Conservation (phyloP, 2,113 vertebrate species). For the Podocnemis expansa region DNA sequence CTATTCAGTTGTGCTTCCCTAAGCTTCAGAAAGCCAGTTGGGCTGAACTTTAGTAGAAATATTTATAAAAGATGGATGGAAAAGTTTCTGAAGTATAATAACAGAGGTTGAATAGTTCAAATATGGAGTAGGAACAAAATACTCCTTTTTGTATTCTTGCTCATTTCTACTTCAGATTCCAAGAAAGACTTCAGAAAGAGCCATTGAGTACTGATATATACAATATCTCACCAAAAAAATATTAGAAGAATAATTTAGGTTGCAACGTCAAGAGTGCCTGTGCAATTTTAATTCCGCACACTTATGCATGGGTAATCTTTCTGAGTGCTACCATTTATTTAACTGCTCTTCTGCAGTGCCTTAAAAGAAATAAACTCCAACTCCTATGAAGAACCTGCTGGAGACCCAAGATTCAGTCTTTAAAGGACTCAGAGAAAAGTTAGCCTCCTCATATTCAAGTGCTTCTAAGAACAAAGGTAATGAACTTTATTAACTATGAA, state of each 20-base stretch:
- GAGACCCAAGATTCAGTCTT: no score
- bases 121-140: neutral
- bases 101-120: slow-evolving; percentile 15
- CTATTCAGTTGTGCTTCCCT: neutral
- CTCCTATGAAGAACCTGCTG: no score
- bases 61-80: neutral
- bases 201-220: slow-evolving; percentile 11
- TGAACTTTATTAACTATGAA: no score
- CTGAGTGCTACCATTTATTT: no score
- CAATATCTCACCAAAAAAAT: slow-evolving; percentile 48
- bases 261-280: neutral
- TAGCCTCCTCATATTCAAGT: no score
- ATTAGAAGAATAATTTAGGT: neutral
- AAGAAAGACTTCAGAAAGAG: slow-evolving; percentile 27
- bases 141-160: slow-evolving; percentile 18
- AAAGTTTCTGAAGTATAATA: neutral
- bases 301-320: neutral
- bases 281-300: neutral
- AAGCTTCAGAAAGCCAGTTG: neutral
- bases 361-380: no score
- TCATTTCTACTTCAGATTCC: slow-evolving; percentile 1
- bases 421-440: no score
- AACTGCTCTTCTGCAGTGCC: no score
- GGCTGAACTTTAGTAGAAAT: neutral
- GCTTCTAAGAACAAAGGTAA: no score